These are phyloP conservation scores for Drosophila saltans DNA, from an alignment of 1,140 invertebrate species.

Conservation along the genomic window DNA sequence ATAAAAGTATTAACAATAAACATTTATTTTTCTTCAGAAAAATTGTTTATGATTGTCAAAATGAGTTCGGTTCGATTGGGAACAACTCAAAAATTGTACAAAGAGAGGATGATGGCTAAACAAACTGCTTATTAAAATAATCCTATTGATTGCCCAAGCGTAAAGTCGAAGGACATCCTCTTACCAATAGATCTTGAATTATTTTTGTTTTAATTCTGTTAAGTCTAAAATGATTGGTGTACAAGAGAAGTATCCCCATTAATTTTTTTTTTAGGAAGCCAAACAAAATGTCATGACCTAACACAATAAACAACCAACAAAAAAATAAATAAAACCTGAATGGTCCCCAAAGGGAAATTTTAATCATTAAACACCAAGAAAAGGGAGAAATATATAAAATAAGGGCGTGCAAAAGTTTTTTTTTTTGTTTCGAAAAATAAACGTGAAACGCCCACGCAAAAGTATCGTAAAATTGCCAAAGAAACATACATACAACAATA, in stretches of 20 bases:
- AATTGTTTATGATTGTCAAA: too few relatives aligned
- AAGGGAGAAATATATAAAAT: slow-evolving; percentile 8
- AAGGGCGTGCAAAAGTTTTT: slow-evolving; percentile 43
- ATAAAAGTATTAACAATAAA: not conserved
- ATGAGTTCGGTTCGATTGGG: too few relatives aligned
- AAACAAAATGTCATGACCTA: slow-evolving; percentile 54
- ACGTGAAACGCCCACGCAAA: slow-evolving; percentile 57
- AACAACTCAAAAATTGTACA: too few relatives aligned
- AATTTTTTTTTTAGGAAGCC: not conserved
- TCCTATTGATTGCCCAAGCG: too few relatives aligned
- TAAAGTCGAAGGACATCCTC: too few relatives aligned
- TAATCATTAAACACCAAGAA: slow-evolving; percentile 27
- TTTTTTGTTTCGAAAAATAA: slow-evolving; percentile 25
- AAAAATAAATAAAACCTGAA: slow-evolving; percentile 31
- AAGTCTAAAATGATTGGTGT: too few relatives aligned
- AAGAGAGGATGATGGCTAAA: too few relatives aligned
- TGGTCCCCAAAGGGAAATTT: slow-evolving; percentile 23
- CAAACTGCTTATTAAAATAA: too few relatives aligned
- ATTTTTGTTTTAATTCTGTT: too few relatives aligned
- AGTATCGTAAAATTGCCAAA: slow-evolving; percentile 35
- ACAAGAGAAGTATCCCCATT: not conserved
- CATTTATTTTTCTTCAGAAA: too few relatives aligned
- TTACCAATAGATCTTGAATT: too few relatives aligned
- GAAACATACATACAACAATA: slow-evolving; percentile 34
- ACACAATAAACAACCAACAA: slow-evolving; percentile 43